phyloP scores from a whole-genome alignment of 1,140 invertebrate species.

The Neomicropteryx cornuta region DNA sequence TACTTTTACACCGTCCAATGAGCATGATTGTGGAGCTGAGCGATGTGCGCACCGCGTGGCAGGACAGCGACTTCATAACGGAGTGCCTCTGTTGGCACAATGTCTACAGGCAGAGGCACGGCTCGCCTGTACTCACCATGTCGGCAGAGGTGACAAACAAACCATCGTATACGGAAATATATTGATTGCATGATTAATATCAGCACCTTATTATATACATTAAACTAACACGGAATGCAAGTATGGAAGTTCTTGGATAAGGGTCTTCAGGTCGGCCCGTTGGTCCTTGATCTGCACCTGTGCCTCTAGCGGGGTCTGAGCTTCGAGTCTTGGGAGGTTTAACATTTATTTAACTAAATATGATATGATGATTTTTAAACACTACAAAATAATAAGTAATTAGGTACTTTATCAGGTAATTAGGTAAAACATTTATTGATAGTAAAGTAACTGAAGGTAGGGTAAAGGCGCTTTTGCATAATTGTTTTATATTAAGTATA shows the following conservation, averaged over 20 bases:
- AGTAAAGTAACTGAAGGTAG: too few relatives aligned
- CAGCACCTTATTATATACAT: not conserved
- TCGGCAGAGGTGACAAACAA: slow-evolving; percentile 57
- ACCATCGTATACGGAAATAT: slow-evolving; percentile 6
- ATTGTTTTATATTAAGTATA: too few relatives aligned
- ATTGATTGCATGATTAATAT: slow-evolving; percentile 1
- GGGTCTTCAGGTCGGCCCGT: not conserved
- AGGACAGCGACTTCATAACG: slow-evolving; percentile 68
- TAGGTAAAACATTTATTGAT: too few relatives aligned
- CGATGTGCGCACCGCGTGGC: slow-evolving; percentile 59
- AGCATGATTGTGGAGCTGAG: slow-evolving; percentile 56
- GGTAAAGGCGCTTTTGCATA: too few relatives aligned
- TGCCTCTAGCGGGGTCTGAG: too few relatives aligned
- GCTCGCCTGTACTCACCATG: slow-evolving; percentile 57
- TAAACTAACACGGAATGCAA: not conserved
- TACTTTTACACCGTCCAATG: slow-evolving; percentile 38
- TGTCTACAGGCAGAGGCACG: slow-evolving; percentile 62
- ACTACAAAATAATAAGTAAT: too few relatives aligned
- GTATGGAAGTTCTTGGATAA: not conserved
- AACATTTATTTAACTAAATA: too few relatives aligned
- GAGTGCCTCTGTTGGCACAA: slow-evolving; percentile 74
- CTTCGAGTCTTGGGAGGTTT: too few relatives aligned
- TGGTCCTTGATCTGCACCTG: too few relatives aligned
- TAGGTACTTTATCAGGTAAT: too few relatives aligned
- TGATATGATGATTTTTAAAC: too few relatives aligned